phyloP scores from a whole-genome alignment of 2,888 invertebrate genomes.

The Thumatha senex region DNA sequence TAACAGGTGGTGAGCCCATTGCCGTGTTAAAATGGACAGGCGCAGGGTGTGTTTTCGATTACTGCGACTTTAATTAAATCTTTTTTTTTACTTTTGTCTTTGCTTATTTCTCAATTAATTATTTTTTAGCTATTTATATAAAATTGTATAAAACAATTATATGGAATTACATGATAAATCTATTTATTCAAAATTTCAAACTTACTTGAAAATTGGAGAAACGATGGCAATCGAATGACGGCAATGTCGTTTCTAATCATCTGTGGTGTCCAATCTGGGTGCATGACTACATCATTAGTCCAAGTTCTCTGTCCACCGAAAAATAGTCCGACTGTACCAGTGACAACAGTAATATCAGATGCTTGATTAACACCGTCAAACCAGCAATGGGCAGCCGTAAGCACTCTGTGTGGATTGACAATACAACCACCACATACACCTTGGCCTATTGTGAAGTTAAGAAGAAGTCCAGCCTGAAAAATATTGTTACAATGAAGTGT shows the following conservation, averaged over 20 bases:
- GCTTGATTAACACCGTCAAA: neutral
- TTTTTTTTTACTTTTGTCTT: too few species aligned
- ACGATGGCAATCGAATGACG: neutral
- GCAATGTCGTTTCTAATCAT: neutral
- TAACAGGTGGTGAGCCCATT: too few species aligned
- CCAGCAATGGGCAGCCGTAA: slow-evolving; percentile 8
- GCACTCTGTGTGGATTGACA: neutral
- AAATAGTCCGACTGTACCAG: neutral
- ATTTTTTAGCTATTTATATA: too few species aligned
- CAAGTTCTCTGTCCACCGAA: neutral
- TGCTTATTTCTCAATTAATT: too few species aligned
- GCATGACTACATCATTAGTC: neutral
- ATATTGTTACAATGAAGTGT: too few species aligned
- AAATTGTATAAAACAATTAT: too few species aligned
- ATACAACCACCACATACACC: neutral
- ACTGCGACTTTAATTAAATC: too few species aligned
- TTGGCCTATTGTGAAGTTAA: neutral
- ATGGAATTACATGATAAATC: too few species aligned
- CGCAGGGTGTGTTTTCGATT: too few species aligned
- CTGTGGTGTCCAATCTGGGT: neutral
- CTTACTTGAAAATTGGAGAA: neutral
- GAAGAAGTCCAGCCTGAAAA: neutral
- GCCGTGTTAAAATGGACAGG: too few species aligned
- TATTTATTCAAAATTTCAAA: too few species aligned
- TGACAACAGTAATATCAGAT: neutral